Evolutionary conservation across 2,113 vertebrate species (phyloP), one percentile per base, ranked within the genome.

Genomic region (Epinephelus cyanopodus): DNA sequence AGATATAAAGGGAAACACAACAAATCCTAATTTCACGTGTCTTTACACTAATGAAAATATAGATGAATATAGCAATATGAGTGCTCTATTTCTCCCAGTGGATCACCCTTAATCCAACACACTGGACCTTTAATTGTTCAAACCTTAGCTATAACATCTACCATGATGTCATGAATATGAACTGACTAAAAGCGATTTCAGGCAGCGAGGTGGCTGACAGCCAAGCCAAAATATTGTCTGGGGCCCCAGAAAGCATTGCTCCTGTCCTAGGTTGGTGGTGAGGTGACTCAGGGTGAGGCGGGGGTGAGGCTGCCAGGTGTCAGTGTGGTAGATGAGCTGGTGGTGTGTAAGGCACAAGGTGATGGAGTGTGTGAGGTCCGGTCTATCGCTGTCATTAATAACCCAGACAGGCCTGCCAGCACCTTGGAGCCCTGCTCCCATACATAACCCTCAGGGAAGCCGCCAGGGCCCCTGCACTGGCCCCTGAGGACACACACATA

Each of bases 281-380:
- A 58, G 77, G 70, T 75, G 79, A 71, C 57, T 56, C 21, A 13
- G 25, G 70, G 69, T 25, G 56, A 62, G 66, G 56, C 6, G 58
- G 75, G 80, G 84, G 87, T 48, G 76, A 83, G 66, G 87, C 78
- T 85, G 76, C 82, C 64, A 81, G 79, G 87, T 90, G 92, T 90
- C 90, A 88, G 63, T 10, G 82, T 91, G 87, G 81, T 90, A 81
- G 92, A 90, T 90, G 90, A 85, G 86, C 72, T 82, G 63, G 64
- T 72, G 78, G 86, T 86, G 73, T 81, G 84, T 64, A 67, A 82
- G 80, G 73, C 64, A 21, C 61, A 14, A 81, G 72, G 89, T 93
- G 92, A 93, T 94, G 76, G 91, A 94, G 89, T 92, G 89, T 89
- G 85, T 94, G 92, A 90, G 90, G 93, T 90, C 89, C 85, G 14